Conservation (phyloP, 2,888 invertebrate species). For the Chymomyza fuscimana region DNA sequence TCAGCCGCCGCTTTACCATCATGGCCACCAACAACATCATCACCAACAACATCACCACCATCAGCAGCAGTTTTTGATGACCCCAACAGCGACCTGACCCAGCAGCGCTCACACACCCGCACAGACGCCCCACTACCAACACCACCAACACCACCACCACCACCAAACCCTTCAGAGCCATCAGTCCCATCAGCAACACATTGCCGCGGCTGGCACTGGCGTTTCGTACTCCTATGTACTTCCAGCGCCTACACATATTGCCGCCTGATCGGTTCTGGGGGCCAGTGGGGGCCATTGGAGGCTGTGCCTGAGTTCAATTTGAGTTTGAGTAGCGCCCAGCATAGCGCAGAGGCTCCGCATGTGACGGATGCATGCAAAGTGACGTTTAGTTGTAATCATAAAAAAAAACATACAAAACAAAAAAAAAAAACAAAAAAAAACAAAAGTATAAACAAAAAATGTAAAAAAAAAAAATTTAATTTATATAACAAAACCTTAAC, state of each 20-base stretch:
- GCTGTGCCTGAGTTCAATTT: not conserved
- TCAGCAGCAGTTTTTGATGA: slow-evolving; percentile 80
- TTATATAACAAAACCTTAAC: slow-evolving; percentile 53
- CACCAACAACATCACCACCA: slow-evolving; percentile 70
- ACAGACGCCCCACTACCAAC: slow-evolving; percentile 57
- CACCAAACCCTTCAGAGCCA: slow-evolving; percentile 55
- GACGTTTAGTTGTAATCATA: slow-evolving; percentile 54
- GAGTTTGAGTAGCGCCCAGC: slow-evolving; percentile 29
- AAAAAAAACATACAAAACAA: slow-evolving; percentile 36
- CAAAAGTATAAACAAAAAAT: slow-evolving; percentile 25
- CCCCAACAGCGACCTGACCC: slow-evolving; percentile 80
- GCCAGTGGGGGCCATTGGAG: not conserved
- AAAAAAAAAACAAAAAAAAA: slow-evolving; percentile 34
- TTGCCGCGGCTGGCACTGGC: slow-evolving; percentile 64
- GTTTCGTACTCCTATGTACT: slow-evolving; percentile 76
- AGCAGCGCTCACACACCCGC: slow-evolving; percentile 63
- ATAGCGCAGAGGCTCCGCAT: slow-evolving; percentile 60
- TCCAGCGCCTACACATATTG: slow-evolving; percentile 78
- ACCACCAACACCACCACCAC: slow-evolving; percentile 49
- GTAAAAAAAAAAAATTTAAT: slow-evolving; percentile 30
- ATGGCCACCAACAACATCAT: slow-evolving; percentile 56
- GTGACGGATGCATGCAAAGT: slow-evolving; percentile 63
- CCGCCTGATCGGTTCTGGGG: slow-evolving; percentile 59
- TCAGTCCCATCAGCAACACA: slow-evolving; percentile 44
- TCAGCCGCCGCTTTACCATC: slow-evolving; percentile 40